Evolutionary conservation across 2,888 invertebrate species (phyloP).

Genomic region (Temnothorax ravouxi): DNA sequence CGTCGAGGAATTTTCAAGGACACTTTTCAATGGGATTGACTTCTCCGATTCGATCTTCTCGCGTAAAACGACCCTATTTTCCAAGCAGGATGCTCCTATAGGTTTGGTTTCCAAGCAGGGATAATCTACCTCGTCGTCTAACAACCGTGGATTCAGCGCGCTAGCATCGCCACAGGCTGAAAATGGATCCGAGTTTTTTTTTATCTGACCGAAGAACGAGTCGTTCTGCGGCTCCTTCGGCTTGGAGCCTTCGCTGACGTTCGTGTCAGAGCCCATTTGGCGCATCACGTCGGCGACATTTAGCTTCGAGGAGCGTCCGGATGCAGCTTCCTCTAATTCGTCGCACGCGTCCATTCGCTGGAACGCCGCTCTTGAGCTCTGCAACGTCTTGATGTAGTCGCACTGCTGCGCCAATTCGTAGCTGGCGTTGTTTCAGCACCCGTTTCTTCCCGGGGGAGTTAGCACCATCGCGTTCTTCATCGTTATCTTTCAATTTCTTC

Average conservation of each 20-base stretch:
- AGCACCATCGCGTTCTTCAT: slow-evolving; percentile 51
- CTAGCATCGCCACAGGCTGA: slow-evolving; percentile 82
- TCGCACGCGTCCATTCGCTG: slow-evolving; percentile 84
- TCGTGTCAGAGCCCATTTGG: slow-evolving; percentile 75
- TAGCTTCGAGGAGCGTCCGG: slow-evolving; percentile 67
- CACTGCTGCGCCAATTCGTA: slow-evolving; percentile 84
- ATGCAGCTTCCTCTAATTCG: slow-evolving; percentile 76
- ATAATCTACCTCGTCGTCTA: slow-evolving; percentile 84
- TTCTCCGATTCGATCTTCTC: slow-evolving; percentile 44
- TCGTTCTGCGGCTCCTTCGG: slow-evolving; percentile 74
- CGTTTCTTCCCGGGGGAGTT: slow-evolving; percentile 67
- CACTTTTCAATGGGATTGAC: slow-evolving; percentile 21
- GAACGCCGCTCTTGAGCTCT: slow-evolving; percentile 72
- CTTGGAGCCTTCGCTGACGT: slow-evolving; percentile 70
- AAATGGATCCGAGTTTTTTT: slow-evolving; percentile 86
- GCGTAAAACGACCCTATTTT: slow-evolving; percentile 55
- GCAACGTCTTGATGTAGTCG: slow-evolving; percentile 80
- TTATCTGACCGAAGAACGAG: slow-evolving; percentile 82
- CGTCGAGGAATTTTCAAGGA: slow-evolving; percentile 21
- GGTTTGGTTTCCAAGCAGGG: slow-evolving; percentile 84
- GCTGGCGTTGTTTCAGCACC: slow-evolving; percentile 82
- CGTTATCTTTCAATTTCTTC: slow-evolving; percentile 56
- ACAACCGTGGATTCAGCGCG: slow-evolving; percentile 65
- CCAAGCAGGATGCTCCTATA: slow-evolving; percentile 75
- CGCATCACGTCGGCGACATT: slow-evolving; percentile 76